Conservation (phyloP, 2,113 vertebrate species). For the Trematomus loennbergii region DNA sequence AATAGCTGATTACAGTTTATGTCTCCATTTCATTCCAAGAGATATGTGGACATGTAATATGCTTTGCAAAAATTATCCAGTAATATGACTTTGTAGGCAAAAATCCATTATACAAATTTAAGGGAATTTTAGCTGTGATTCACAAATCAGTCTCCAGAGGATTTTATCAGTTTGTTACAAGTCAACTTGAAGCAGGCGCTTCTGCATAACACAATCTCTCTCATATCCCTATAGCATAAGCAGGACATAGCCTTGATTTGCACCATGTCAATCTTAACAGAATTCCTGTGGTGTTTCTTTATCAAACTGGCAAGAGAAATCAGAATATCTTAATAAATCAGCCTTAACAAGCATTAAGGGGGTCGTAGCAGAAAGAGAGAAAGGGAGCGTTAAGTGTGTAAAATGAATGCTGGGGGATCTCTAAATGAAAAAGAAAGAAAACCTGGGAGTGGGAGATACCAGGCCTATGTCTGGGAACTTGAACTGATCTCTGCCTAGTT, state of each 20-base stretch:
- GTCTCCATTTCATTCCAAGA: neutral
- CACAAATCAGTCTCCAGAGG: conserved; percentile 12
- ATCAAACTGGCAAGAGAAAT: conserved; percentile 33
- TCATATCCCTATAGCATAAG: conserved; percentile 3
- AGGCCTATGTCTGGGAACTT: conserved; percentile 43
- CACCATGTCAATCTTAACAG: conserved; percentile 10
- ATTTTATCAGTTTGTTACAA: conserved; percentile 23
- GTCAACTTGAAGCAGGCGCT: conserved; percentile 28
- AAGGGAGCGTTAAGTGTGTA: conserved; percentile 46
- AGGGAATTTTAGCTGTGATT: neutral
- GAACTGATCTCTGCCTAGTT: conserved; percentile 57
- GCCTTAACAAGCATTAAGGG: conserved; percentile 36
- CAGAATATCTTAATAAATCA: conserved; percentile 38
- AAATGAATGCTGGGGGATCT: conserved; percentile 38
- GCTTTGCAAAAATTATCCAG: neutral
- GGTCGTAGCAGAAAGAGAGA: conserved; percentile 30
- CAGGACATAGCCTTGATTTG: conserved; percentile 31
- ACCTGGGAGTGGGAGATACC: conserved; percentile 47
- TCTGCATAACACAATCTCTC: conserved; percentile 15
- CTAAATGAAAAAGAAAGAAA: conserved; percentile 39
- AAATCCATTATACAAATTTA: neutral
- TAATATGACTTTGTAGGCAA: neutral
- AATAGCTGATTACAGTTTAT: neutral
- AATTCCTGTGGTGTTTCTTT: conserved; percentile 19
- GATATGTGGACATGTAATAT: neutral